Percentiles rank a stretch among this genome's conserved stretches.
Conservation (phyloP, 2,888 invertebrate species). For the Plagodis dolabraria region DNA sequence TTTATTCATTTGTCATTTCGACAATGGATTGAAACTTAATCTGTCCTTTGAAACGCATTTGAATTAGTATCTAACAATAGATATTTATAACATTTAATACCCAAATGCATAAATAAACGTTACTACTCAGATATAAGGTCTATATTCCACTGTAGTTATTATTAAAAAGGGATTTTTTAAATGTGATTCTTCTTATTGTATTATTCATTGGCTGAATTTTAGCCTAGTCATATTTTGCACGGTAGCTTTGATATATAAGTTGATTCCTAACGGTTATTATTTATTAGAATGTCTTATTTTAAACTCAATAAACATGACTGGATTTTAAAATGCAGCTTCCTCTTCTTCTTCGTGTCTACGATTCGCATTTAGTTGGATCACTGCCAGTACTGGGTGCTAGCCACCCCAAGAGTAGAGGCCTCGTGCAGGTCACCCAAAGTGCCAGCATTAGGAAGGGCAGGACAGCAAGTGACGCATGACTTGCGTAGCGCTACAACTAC, state of each 20-base stretch:
- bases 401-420: too few relatives aligned
- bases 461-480: too few relatives aligned
- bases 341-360: too few relatives aligned
- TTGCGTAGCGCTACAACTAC: too few relatives aligned
- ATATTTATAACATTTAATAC: background rate
- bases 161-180: background rate
- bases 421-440: too few relatives aligned
- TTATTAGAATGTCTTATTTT: background rate
- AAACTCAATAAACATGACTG: too few relatives aligned
- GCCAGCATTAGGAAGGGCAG: too few relatives aligned
- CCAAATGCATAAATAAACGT: background rate
- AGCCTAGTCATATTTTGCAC: conserved; percentile 38
- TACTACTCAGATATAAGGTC: background rate
- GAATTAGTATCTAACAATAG: conserved; percentile 10
- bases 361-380: too few relatives aligned
- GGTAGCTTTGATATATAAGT: conserved; percentile 29
- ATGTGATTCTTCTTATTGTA: background rate
- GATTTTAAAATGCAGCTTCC: too few relatives aligned
- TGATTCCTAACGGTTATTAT: background rate
- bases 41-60: conserved; percentile 16
- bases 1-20: conserved; percentile 14
- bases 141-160: background rate
- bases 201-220: conserved; percentile 15
- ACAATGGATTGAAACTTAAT: conserved; percentile 21
- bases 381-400: too few relatives aligned